These are phyloP conservation scores for Neodiprion lecontei DNA, from an alignment of 1,140 invertebrate species.

Conservation along the genomic window DNA sequence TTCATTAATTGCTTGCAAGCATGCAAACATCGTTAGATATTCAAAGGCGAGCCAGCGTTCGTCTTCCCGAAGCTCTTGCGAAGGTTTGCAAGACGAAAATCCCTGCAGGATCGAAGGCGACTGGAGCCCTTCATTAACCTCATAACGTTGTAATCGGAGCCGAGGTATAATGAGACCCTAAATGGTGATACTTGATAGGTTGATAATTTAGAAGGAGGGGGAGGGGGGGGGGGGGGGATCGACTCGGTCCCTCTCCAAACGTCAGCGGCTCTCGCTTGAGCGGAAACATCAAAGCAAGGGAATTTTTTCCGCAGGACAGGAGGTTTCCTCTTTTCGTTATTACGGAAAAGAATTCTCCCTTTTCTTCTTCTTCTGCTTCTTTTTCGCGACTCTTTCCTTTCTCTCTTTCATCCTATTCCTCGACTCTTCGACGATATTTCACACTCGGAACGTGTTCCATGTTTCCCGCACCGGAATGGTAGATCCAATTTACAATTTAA, in stretches of 20 bases:
- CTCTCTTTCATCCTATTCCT: not conserved
- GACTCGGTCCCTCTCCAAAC: too few species aligned
- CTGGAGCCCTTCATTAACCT: not conserved
- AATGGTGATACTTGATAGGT: not conserved
- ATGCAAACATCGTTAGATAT: too few species aligned
- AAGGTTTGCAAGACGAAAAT: too few species aligned
- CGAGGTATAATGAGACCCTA: not conserved
- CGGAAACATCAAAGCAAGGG: too few species aligned
- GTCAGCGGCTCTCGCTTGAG: too few species aligned
- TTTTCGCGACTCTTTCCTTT: not conserved
- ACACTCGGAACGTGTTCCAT: not conserved
- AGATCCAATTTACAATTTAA: not conserved
- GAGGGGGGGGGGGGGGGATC: too few species aligned
- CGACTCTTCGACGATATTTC: not conserved
- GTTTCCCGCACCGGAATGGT: not conserved
- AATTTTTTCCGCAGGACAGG: too few species aligned
- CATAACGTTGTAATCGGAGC: not conserved
- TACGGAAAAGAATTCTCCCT: not conserved
- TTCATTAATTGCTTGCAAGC: too few species aligned
- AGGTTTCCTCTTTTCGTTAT: too few species aligned
- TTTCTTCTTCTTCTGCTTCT: not conserved
- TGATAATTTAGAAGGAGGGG: not conserved
- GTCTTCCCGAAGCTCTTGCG: too few species aligned
- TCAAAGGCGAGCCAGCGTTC: too few species aligned
- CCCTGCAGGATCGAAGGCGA: too few species aligned